Evolutionary conservation across 2,113 vertebrate species (phyloP), one percentile per base, ranked within the genome.

Genomic region (Scophthalmus maximus): DNA sequence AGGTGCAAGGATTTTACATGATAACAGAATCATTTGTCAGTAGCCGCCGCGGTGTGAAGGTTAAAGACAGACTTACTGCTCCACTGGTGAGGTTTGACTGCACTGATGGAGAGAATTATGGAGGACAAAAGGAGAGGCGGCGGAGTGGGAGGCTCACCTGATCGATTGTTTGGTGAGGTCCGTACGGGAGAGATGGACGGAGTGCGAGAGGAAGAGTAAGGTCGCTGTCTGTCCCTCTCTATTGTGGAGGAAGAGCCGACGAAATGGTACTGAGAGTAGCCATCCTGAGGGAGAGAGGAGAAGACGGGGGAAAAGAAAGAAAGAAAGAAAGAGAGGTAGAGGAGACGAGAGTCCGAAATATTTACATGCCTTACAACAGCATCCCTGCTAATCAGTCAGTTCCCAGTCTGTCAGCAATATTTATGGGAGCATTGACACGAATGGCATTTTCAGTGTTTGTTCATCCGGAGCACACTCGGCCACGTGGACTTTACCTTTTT

Each of bases 201-300:
- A 11, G 98, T 98, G 73, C 98, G 96, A 64, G 98, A 99, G 12
- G 98, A 99, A 1, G 98, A 99, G 89, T 98, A 99, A 32, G 98
- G 98, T 74, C 98, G 94, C 92, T 98, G 97, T 74, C 97, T 93
- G 87, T 99, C 98, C 90, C 97, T 87, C 89, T 99, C 98, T 90
- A 99, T 99, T 18, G 98, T 99, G 59, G 97, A 99, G 52, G 98
- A 97, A 46, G 98, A 98, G 87, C 97, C 96, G 86, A 99, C 94
- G 50, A 99, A 99, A 91, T 99, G 96, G 90, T 99, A 99, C 75
- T 99, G 98, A 2, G 97, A 96, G 91, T 97, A 99, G 73, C 97
- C 98, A 0, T 98, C 98, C 97, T 99, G 93, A n/a, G 84, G 82
- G 55, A 73, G 20, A 78, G 17, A 7, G 10, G 46, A 23, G 18